Evolutionary conservation across 2,113 vertebrate species (phyloP).

Genomic region (Okapia johnstoni): DNA sequence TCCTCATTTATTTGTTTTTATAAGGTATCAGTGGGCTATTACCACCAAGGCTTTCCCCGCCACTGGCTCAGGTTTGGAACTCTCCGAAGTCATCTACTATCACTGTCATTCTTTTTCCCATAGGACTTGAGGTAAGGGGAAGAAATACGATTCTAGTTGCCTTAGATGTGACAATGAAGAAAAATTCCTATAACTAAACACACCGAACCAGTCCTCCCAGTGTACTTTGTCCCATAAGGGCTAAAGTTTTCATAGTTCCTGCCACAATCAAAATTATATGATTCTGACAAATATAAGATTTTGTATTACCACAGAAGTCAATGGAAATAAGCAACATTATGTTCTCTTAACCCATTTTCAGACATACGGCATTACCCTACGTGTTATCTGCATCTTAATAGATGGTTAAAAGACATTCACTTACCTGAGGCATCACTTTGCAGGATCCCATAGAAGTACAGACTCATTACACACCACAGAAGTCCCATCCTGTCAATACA

Average conservation of each 20-base stretch:
- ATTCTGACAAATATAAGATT: background rate
- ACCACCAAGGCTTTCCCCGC: background rate
- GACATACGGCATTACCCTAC: background rate
- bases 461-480: slow-evolving; percentile 47
- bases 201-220: background rate
- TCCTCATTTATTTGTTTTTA: background rate
- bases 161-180: background rate
- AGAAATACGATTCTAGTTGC: background rate
- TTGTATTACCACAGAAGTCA: background rate
- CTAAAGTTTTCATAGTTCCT: background rate
- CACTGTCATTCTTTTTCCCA: background rate
- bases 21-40: background rate
- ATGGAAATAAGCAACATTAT: background rate
- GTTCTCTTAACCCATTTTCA: background rate
- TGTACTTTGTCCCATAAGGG: background rate
- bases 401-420: background rate
- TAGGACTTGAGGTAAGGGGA: background rate
- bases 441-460: slow-evolving; percentile 71
- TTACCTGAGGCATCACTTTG: slow-evolving; percentile 75
- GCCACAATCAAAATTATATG: background rate
- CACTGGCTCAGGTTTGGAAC: background rate
- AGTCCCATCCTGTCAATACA: slow-evolving; percentile 80
- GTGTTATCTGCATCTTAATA: background rate
- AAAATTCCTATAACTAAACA: background rate
- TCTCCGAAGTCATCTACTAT: background rate